These are phyloP conservation scores for Megalurothrips usitatus DNA, from an alignment of 2,888 invertebrate species.

Conservation along the genomic window DNA sequence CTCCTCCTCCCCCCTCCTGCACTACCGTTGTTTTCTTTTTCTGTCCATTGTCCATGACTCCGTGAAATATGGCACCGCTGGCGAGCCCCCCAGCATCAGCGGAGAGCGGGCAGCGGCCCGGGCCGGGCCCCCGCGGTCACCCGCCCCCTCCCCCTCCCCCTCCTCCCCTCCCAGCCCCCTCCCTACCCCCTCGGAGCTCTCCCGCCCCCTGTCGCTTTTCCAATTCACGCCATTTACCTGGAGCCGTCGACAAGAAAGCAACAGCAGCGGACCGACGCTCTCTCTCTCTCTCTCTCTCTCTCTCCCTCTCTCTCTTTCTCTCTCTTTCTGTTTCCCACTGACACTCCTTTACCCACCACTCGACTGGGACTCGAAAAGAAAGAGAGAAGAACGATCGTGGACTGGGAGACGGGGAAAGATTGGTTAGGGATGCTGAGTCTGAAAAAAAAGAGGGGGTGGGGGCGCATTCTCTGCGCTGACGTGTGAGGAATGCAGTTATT, in stretches of 20 bases:
- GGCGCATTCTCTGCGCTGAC: not conserved
- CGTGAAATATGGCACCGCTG: slow-evolving; percentile 16
- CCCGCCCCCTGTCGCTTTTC: not conserved
- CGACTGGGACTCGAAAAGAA: not conserved
- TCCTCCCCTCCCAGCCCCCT: not conserved
- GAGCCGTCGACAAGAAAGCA: slow-evolving; percentile 14
- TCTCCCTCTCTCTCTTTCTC: too few relatives aligned
- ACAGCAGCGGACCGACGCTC: not conserved
- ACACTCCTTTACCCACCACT: too few relatives aligned
- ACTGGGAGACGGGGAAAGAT: not conserved
- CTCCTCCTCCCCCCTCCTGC: not conserved
- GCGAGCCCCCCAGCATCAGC: too few relatives aligned
- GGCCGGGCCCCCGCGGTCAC: not conserved
- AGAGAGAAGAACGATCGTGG: not conserved
- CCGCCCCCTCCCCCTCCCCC: not conserved
- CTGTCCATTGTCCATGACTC: slow-evolving; percentile 22
- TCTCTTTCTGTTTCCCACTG: too few relatives aligned
- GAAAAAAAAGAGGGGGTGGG: not conserved
- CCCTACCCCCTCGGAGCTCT: not conserved
- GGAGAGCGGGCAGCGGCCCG: not conserved
- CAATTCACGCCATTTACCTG: slow-evolving; percentile 8
- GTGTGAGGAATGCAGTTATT: slow-evolving; percentile 5
- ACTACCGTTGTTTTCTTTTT: not conserved
- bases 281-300: too few relatives aligned
- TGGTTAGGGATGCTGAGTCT: not conserved